A percentile compares a stretch with the other conserved stretches of the same genome.
phyloP scores from a whole-genome alignment of 2,797 vertebrate genomes.

The Paratrypauchen microcephalus region DNA sequence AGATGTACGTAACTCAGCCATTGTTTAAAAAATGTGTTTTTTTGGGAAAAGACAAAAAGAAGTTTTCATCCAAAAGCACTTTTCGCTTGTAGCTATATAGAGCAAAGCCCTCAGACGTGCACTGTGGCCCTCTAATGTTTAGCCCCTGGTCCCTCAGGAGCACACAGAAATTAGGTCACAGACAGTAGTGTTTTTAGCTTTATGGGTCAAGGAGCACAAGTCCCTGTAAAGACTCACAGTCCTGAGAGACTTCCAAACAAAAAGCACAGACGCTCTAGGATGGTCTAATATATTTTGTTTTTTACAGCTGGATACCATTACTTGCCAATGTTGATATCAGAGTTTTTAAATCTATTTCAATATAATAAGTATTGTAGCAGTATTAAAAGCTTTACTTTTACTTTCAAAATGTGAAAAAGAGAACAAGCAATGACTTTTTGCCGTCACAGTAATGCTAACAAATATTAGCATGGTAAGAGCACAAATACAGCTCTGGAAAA shows the following conservation, averaged over 20 bases:
- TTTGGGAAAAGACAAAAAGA: not conserved
- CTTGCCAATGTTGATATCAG: too few species aligned
- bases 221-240: slow-evolving; percentile 33
- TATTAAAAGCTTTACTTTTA: too few species aligned
- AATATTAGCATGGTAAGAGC: too few species aligned
- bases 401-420: too few species aligned
- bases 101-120: not conserved
- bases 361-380: too few species aligned
- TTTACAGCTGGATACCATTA: not conserved
- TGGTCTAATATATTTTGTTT: not conserved
- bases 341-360: too few species aligned
- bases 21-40: too few species aligned
- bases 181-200: slow-evolving; percentile 42
- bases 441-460: too few species aligned
- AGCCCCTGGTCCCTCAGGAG: slow-evolving; percentile 14
- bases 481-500: too few species aligned
- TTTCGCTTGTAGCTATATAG: not conserved
- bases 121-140: slow-evolving; percentile 40
- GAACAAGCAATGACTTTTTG: too few species aligned
- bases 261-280: not conserved
- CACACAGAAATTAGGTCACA: slow-evolving; percentile 46
- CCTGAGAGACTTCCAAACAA: slow-evolving; percentile 34
- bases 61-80: not conserved
- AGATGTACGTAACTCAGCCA: too few species aligned
- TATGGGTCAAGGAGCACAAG: slow-evolving; percentile 57